These are phyloP conservation scores for Phyllopteryx taeniolatus DNA, from an alignment of 2,113 vertebrate species.

Conservation along the genomic window DNA sequence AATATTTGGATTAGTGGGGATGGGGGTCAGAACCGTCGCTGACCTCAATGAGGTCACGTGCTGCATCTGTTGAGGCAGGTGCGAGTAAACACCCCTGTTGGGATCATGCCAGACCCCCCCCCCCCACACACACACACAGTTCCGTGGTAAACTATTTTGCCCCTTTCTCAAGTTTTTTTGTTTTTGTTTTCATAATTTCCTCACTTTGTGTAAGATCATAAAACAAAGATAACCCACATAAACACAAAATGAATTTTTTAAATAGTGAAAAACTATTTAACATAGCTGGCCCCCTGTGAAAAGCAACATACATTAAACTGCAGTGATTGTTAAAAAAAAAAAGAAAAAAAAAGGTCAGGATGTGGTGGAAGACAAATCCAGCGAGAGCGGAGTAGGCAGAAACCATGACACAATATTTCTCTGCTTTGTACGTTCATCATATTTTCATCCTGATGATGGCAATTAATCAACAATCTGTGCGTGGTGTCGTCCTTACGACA, in stretches of 20 bases:
- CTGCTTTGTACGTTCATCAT: slow-evolving; percentile 62
- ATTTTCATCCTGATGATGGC: slow-evolving; percentile 63
- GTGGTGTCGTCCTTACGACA: slow-evolving; percentile 48
- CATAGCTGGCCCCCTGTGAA: no score
- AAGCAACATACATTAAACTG: no score
- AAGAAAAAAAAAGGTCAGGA: neutral
- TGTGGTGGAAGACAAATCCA: slow-evolving; percentile 13
- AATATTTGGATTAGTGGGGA: slow-evolving; percentile 4
- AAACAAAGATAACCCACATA: no score
- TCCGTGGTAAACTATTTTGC: neutral
- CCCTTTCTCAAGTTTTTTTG: no score
- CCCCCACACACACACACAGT: neutral
- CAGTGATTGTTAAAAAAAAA: neutral
- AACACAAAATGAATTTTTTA: no score
- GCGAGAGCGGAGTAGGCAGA: slow-evolving; percentile 52
- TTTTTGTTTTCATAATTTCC: no score
- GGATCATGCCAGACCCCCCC: neutral
- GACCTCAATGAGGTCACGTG: neutral
- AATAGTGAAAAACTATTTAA: no score
- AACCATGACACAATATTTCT: no score
- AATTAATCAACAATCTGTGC: slow-evolving; percentile 70
- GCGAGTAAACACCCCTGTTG: neutral
- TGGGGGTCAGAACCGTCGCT: slow-evolving; percentile 9
- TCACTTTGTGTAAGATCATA: no score
- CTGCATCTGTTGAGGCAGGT: neutral